Evolutionary conservation across 2,888 invertebrate genomes (phyloP).

Genomic region (Acanthosepion pharaonis): DNA sequence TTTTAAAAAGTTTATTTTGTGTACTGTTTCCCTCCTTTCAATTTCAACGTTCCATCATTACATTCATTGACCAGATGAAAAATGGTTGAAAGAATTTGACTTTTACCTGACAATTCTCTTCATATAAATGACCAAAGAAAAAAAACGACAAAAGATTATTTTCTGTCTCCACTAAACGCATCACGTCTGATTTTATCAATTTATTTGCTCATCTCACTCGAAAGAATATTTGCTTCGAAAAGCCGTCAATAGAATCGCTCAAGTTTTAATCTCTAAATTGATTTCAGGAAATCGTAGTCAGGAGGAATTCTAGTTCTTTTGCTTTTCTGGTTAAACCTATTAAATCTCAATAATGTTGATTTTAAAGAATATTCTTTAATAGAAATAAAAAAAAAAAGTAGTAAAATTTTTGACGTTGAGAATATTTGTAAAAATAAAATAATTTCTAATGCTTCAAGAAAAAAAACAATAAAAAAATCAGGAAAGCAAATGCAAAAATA

Average conservation of each 20-base stretch:
- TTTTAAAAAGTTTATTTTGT: neutral
- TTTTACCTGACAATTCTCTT: neutral
- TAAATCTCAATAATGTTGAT: neutral
- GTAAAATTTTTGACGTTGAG: neutral
- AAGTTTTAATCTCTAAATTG: slow-evolving; percentile 1
- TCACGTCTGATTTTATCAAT: slow-evolving; percentile 16
- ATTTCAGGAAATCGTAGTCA: neutral
- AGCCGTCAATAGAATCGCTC: neutral
- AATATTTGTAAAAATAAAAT: neutral
- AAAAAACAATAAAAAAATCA: neutral
- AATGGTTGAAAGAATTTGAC: neutral
- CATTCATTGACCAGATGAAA: neutral
- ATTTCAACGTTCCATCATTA: neutral
- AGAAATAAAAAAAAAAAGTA: neutral
- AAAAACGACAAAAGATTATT: neutral
- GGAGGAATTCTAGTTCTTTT: neutral
- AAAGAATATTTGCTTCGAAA: neutral
- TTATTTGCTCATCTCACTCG: neutral
- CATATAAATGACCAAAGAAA: neutral
- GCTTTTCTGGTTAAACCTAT: neutral
- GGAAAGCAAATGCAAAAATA: neutral
- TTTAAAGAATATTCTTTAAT: neutral
- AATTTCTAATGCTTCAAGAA: too few species aligned
- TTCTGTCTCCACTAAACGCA: neutral
- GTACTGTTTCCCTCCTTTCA: neutral